Conservation (phyloP, 2,113 vertebrate species). For the Microtus oregoni region DNA sequence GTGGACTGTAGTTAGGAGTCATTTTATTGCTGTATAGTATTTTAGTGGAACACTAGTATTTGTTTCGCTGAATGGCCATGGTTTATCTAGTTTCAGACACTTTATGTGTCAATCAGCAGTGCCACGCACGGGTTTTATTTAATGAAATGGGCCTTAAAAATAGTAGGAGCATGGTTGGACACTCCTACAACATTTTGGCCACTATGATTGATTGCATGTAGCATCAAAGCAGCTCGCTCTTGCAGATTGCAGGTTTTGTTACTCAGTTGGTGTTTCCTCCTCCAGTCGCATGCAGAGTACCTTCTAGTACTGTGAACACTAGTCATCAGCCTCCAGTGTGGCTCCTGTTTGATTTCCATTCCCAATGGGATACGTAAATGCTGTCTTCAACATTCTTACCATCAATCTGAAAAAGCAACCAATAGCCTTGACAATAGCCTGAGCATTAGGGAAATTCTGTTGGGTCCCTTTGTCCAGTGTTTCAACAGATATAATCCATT, state of each 20-base stretch:
- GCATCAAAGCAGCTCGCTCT: background rate
- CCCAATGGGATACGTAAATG: background rate
- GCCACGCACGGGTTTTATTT: too few relatives aligned
- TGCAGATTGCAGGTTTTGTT: background rate
- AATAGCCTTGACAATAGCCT: background rate
- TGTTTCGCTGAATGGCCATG: fast-evolving
- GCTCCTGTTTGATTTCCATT: background rate
- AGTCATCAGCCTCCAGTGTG: background rate
- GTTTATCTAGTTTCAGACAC: background rate
- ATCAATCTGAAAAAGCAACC: background rate
- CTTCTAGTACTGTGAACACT: background rate
- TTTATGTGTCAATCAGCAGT: background rate
- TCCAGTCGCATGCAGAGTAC: background rate
- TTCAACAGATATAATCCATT: background rate
- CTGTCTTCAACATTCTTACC: background rate
- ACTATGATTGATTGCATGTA: background rate
- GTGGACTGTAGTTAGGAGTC: background rate
- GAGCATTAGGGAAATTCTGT: background rate
- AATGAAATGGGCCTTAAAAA: background rate
- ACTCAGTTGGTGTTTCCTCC: background rate
- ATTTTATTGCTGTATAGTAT: too few relatives aligned
- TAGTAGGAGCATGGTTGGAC: background rate
- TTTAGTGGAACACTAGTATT: background rate
- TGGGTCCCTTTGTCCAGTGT: background rate
- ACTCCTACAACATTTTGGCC: background rate